Evolutionary conservation across 2,888 invertebrate species (phyloP).

Genomic region (Actias luna): DNA sequence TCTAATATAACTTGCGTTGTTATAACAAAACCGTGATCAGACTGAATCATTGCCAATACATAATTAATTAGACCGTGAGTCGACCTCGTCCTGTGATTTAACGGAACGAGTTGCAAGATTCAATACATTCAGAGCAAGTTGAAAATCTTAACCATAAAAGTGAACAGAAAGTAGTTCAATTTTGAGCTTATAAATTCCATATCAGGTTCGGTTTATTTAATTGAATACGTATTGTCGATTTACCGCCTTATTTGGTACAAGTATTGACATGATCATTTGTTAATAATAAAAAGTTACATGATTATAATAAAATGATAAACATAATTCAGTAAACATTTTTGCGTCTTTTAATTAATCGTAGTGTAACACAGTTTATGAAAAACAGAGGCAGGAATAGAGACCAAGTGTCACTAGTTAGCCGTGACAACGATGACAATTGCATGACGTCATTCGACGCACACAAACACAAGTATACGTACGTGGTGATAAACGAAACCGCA

Average conservation of each 20-base stretch:
- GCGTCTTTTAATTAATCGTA: slow-evolving; percentile 5
- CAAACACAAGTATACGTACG: slow-evolving; percentile 33
- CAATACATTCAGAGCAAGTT: not conserved
- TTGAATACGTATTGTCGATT: not conserved
- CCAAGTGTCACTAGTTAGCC: slow-evolving; percentile 70
- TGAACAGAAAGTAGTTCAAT: slow-evolving; percentile 1
- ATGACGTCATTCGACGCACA: slow-evolving; percentile 69
- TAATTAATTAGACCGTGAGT: slow-evolving; percentile 1
- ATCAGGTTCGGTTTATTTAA: not conserved
- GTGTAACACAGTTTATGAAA: slow-evolving; percentile 6
- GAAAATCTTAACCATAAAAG: slow-evolving; percentile 6
- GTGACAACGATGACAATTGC: slow-evolving; percentile 76
- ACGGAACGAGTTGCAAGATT: not conserved
- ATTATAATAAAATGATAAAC: not conserved
- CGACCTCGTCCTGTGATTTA: not conserved
- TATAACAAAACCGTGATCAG: slow-evolving; percentile 5
- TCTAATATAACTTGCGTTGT: not conserved
- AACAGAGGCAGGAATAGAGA: slow-evolving; percentile 35
- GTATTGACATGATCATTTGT: not conserved
- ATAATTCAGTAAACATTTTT: slow-evolving; percentile 1
- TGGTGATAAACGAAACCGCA: slow-evolving; percentile 58
- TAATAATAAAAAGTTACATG: no score
- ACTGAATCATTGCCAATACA: slow-evolving; percentile 7
- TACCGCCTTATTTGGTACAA: not conserved
- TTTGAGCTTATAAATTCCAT: not conserved